phyloP scores from a whole-genome alignment of 2,113 vertebrate species.

The Sarotherodon lohbergeri region DNA sequence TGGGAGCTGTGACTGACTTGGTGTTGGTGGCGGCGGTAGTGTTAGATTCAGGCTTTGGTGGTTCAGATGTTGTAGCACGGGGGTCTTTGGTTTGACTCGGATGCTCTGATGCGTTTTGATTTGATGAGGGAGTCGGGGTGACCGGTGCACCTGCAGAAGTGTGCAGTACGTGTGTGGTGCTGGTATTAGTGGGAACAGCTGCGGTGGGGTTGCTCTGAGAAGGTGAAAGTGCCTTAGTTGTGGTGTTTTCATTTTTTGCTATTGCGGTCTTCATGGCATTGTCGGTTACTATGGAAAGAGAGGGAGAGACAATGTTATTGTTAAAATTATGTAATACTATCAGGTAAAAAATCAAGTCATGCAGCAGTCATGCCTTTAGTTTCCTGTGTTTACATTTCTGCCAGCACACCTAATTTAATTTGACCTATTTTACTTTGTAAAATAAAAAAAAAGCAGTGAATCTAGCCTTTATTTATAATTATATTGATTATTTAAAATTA shows the following conservation, averaged over 20 bases:
- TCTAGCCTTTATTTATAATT: not conserved
- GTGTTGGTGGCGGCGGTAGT: no score
- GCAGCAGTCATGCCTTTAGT: not conserved
- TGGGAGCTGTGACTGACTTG: not conserved
- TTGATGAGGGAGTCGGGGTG: not conserved
- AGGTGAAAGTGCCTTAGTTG: not conserved
- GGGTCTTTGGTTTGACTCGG: not conserved
- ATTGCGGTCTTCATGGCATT: not conserved
- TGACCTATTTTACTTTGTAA: not conserved
- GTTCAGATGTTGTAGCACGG: not conserved
- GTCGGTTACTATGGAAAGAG: slow-evolving; percentile 5
- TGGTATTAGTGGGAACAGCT: not conserved
- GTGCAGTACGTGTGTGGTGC: not conserved
- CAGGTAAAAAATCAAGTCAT: not conserved
- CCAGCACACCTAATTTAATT: not conserved
- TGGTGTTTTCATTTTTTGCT: not conserved
- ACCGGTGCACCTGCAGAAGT: not conserved
- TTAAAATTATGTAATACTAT: not conserved
- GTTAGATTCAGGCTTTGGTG: not conserved
- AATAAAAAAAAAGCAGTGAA: not conserved
- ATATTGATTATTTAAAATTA: not conserved
- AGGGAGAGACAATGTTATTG: not conserved
- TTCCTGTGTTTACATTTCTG: not conserved
- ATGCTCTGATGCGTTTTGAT: not conserved
- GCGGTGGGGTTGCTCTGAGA: not conserved